phyloP scores from a whole-genome alignment of 1,140 invertebrate genomes.

The Drosophila nigrodunni region DNA sequence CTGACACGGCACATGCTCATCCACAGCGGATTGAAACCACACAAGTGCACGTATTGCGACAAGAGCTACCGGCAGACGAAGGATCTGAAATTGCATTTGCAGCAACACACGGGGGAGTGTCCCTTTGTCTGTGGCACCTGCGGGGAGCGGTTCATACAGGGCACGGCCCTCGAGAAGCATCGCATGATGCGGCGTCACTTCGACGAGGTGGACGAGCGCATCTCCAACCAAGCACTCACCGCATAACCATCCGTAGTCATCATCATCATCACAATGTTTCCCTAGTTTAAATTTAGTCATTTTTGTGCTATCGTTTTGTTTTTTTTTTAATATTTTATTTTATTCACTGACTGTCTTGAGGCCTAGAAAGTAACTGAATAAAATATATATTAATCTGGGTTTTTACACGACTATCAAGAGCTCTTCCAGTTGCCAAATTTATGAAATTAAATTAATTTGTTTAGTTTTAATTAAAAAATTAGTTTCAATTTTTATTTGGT shows the following conservation, averaged over 20 bases:
- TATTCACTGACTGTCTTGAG: constrained; percentile 4
- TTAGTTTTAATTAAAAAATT: constrained; percentile 8
- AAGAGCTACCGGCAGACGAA: constrained; percentile 73
- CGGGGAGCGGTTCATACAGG: constrained; percentile 71
- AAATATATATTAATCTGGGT: constrained; percentile 10
- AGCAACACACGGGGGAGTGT: constrained; percentile 71
- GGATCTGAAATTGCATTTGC: constrained; percentile 67
- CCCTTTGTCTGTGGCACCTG: constrained; percentile 70
- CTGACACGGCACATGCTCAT: constrained; percentile 72
- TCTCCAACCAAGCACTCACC: background rate
- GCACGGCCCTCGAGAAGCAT: constrained; percentile 69
- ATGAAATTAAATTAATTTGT: background rate
- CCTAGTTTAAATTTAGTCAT: constrained; percentile 6
- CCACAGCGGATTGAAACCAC: constrained; percentile 70
- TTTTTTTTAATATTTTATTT: constrained; percentile 14
- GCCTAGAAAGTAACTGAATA: constrained; percentile 4
- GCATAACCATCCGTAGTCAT: constrained; percentile 6
- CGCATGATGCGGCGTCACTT: constrained; percentile 74
- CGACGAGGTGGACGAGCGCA: constrained; percentile 62
- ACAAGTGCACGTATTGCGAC: constrained; percentile 73
- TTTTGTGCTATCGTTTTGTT: too few species aligned
- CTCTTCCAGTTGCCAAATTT: background rate
- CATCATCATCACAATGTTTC: background rate
- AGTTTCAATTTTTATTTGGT: too few species aligned
- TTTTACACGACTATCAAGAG: background rate